phyloP scores from a whole-genome alignment of 2,797 vertebrate species.

The Tiaroga cobitis region DNA sequence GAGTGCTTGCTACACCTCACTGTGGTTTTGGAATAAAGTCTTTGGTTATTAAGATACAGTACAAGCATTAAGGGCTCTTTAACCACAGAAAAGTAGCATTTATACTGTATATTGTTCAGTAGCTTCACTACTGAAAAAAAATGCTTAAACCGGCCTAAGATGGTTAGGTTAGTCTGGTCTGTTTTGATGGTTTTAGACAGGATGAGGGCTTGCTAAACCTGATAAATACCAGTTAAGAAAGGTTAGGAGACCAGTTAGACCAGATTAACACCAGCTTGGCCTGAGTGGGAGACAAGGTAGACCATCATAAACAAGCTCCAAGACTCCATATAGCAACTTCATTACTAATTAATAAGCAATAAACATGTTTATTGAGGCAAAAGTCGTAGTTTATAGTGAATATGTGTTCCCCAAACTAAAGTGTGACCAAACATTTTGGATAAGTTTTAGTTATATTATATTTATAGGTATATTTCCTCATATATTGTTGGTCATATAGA shows the following conservation, averaged over 20 bases:
- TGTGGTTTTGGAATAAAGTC: conserved; percentile 19
- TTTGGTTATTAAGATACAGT: conserved; percentile 36
- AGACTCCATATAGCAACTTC: neutral
- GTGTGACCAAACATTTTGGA: too few species aligned
- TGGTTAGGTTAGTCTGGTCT: neutral
- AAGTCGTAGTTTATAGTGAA: neutral
- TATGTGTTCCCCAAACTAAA: neutral
- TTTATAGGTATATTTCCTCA: neutral
- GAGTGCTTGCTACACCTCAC: neutral
- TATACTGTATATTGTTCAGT: neutral
- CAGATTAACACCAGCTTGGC: neutral
- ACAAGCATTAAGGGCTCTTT: neutral
- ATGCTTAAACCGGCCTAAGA: neutral
- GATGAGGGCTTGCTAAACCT: neutral
- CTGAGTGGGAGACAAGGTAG: neutral
- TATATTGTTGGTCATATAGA: neutral
- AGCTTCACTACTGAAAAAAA: neutral
- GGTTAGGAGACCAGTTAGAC: neutral
- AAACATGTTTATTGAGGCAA: neutral
- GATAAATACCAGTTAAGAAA: neutral
- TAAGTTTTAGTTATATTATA: neutral
- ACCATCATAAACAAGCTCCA: neutral
- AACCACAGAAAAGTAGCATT: neutral
- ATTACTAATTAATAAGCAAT: neutral
- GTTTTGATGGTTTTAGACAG: neutral